Evolutionary conservation across 2,113 vertebrate species (phyloP).

Genomic region (Corythornis vintsioides): DNA sequence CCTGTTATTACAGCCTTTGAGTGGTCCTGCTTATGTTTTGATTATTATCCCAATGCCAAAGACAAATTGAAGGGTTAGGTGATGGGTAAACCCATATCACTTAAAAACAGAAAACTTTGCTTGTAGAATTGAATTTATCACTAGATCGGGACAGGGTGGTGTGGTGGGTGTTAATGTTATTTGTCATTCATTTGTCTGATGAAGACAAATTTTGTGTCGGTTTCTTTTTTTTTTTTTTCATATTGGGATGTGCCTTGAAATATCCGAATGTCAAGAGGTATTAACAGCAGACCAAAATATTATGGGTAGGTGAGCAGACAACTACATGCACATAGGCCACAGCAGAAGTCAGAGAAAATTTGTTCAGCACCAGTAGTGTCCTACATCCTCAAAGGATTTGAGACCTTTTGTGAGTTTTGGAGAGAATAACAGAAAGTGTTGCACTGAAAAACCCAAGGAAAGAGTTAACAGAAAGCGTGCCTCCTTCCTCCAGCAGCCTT

Average conservation of each 20-base stretch:
- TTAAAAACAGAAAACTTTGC: not conserved
- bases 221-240: not conserved
- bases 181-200: not conserved
- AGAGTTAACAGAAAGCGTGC: slow-evolving; percentile 55
- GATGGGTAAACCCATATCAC: fast-evolving
- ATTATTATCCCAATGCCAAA: not conserved
- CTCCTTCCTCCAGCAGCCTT: slow-evolving; percentile 53
- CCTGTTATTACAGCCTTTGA: not conserved
- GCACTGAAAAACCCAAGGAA: slow-evolving; percentile 2
- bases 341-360: not conserved
- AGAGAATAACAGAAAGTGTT: not conserved
- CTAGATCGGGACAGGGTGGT: fast-evolving
- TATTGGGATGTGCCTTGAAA: not conserved
- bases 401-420: not conserved
- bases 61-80: fast-evolving
- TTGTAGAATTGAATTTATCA: not conserved
- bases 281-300: fast-evolving
- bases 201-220: not conserved
- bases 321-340: not conserved
- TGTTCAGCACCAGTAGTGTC: not conserved
- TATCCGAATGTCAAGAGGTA: not conserved
- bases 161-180: fast-evolving
- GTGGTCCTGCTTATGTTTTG: not conserved
- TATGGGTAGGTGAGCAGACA: not conserved
- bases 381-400: not conserved